Percentiles rank a stretch among this genome's conserved stretches.
These are phyloP conservation scores for Xiphydria camelus DNA, from an alignment of 2,888 invertebrate species.

Conservation along the genomic window DNA sequence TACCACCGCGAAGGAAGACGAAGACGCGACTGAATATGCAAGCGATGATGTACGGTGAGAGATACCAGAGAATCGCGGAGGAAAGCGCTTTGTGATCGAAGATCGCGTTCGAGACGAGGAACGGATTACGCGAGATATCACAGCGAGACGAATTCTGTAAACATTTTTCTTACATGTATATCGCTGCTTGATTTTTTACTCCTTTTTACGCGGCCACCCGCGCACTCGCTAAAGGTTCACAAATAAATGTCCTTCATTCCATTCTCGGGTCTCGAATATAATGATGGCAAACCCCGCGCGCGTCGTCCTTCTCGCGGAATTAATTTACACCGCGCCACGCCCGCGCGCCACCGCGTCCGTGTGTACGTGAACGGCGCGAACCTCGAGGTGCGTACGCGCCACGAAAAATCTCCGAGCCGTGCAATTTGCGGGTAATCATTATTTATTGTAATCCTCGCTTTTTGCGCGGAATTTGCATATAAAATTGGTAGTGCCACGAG, in stretches of 20 bases:
- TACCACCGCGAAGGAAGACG: slow-evolving; percentile 21
- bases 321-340: slow-evolving; percentile 10
- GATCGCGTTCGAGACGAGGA: too few species aligned
- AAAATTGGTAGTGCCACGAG: slow-evolving; percentile 34
- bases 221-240: too few species aligned
- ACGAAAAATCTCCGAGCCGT: slow-evolving; percentile 8
- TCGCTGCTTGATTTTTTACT: too few species aligned
- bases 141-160: too few species aligned
- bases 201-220: too few species aligned
- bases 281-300: background rate
- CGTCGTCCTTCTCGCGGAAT: slow-evolving; percentile 1
- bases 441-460: slow-evolving; percentile 38
- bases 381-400: background rate
- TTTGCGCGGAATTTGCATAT: slow-evolving; percentile 37
- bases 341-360: slow-evolving; percentile 11
- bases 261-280: too few species aligned
- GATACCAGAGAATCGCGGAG: too few species aligned
- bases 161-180: too few species aligned
- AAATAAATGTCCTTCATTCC: too few species aligned
- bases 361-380: slow-evolving; percentile 24
- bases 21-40: slow-evolving; percentile 25
- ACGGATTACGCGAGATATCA: too few species aligned
- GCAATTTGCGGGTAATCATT: slow-evolving; percentile 39
- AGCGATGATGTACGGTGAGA: slow-evolving; percentile 23
- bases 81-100: too few species aligned